Evolutionary conservation across 1,140 invertebrate species (phyloP).

Genomic region (Papilio polytes): DNA sequence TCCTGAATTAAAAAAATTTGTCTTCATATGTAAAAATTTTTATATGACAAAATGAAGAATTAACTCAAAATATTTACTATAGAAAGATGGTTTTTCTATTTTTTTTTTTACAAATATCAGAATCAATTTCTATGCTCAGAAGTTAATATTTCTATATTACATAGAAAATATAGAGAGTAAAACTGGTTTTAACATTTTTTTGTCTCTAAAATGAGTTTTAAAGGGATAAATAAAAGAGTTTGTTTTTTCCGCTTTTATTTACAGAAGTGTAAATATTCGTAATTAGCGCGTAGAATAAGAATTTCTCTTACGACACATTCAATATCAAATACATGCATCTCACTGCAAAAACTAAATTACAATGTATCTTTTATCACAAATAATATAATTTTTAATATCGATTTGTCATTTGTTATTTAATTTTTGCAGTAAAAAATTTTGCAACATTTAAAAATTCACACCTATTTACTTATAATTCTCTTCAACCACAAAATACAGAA

Average conservation of each 20-base stretch:
- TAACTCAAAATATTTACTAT: too few relatives aligned
- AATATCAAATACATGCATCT: slow-evolving; percentile 38
- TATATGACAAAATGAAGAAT: too few relatives aligned
- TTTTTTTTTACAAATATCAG: too few relatives aligned
- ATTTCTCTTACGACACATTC: slow-evolving; percentile 48
- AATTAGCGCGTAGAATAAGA: slow-evolving; percentile 53
- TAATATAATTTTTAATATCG: neutral
- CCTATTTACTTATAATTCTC: slow-evolving; percentile 9
- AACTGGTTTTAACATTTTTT: too few relatives aligned
- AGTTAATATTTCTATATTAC: too few relatives aligned
- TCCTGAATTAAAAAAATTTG: too few relatives aligned
- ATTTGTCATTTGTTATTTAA: neutral
- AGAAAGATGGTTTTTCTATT: too few relatives aligned
- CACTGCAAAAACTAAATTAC: slow-evolving; percentile 10
- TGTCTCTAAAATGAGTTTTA: neutral
- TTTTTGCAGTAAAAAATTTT: neutral
- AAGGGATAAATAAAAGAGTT: slow-evolving; percentile 40
- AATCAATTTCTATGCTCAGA: too few relatives aligned
- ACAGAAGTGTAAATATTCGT: slow-evolving; percentile 63
- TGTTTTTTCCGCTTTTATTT: slow-evolving; percentile 56
- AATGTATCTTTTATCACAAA: neutral
- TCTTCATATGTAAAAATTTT: too few relatives aligned
- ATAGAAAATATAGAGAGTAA: too few relatives aligned
- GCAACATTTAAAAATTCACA: slow-evolving; percentile 27
- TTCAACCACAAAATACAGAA: slow-evolving; percentile 16